These are phyloP conservation scores for Caracal caracal DNA, from an alignment of 2,113 vertebrate species.

Conservation along the genomic window DNA sequence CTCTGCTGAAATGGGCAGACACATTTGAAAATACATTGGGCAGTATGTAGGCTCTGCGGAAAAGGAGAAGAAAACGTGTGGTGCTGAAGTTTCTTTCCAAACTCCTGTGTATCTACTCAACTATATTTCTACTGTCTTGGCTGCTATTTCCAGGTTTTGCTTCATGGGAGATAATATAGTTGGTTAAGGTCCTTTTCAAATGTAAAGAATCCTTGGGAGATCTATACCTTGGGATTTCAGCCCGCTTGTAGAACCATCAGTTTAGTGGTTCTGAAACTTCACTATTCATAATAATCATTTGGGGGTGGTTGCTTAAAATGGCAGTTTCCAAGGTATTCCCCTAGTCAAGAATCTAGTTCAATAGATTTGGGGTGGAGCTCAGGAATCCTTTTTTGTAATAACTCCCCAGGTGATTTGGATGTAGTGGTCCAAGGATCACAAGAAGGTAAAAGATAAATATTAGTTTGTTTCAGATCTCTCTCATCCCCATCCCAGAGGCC, in stretches of 20 bases:
- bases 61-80: neutral
- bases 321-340: neutral
- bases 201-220: neutral
- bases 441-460: conserved; percentile 16
- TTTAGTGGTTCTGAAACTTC: conserved; percentile 21
- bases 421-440: neutral
- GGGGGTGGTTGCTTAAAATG: neutral
- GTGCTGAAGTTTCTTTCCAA: neutral
- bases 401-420: neutral
- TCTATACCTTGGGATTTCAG: neutral
- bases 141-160: neutral
- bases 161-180: neutral
- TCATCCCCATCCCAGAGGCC: neutral
- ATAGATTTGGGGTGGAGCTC: neutral
- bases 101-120: neutral
- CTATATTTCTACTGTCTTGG: neutral
- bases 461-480: conserved; percentile 1
- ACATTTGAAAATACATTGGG: neutral
- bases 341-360: neutral
- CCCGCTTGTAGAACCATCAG: neutral
- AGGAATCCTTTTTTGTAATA: neutral
- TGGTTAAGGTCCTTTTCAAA: neutral
- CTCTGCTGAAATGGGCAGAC: neutral
- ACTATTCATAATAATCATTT: neutral
- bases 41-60: neutral